Evolutionary conservation across 2,888 invertebrate genomes (phyloP).

Genomic region (Cataglyphis albicans): DNA sequence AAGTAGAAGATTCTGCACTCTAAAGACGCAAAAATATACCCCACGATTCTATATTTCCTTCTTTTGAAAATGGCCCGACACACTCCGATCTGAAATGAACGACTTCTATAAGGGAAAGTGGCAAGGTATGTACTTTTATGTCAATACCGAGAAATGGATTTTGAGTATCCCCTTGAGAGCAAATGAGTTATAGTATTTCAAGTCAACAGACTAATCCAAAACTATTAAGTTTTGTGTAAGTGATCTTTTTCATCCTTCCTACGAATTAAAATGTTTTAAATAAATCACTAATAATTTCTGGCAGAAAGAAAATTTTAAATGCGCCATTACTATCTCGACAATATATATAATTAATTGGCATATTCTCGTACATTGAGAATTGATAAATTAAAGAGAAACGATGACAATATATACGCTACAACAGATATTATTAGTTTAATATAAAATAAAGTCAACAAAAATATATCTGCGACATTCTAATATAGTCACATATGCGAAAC

Average conservation of each 20-base stretch:
- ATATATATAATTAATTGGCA: neutral
- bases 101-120: neutral
- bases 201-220: neutral
- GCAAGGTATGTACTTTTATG: neutral
- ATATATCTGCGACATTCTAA: neutral
- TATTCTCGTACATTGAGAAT: neutral
- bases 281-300: neutral
- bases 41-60: neutral
- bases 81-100: conserved; percentile 4
- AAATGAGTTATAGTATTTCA: neutral
- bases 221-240: neutral
- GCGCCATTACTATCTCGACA: neutral
- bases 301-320: neutral
- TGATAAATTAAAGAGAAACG: conserved; percentile 26
- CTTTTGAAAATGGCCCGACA: conserved; percentile 12
- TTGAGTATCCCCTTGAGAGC: conserved; percentile 12
- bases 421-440: conserved; percentile 22
- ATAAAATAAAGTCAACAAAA: neutral
- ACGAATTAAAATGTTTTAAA: conserved; percentile 4
- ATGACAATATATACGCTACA: neutral
- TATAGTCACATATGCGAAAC: neutral
- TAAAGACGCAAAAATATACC: conserved; percentile 23
- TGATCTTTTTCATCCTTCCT: neutral
- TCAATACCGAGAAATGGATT: conserved; percentile 36
- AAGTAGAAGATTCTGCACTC: neutral